Percentiles rank a stretch among this genome's conserved stretches.
Conservation (phyloP, 2,113 vertebrate genomes). For the Corythornis madagascariensis region DNA sequence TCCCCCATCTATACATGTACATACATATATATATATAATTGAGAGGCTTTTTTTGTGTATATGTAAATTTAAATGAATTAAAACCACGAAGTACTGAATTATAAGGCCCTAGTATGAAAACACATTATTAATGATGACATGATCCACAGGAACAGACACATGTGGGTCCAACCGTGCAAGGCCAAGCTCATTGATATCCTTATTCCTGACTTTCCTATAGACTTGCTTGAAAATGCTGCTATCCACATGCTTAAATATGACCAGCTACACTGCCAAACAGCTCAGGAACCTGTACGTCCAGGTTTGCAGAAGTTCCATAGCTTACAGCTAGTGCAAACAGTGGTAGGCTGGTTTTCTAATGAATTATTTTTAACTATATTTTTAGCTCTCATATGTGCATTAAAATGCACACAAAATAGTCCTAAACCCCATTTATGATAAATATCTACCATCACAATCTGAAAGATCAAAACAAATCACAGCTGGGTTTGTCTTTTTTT, state of each 20-base stretch:
- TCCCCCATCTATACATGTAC: background rate
- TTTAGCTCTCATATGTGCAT: background rate
- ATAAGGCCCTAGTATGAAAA: background rate
- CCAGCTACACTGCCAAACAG: background rate
- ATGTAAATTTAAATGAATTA: background rate
- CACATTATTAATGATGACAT: background rate
- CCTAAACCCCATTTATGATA: background rate
- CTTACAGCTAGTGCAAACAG: background rate
- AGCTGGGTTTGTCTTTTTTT: background rate
- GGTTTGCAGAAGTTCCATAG: background rate
- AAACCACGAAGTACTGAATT: background rate
- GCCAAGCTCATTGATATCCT: background rate
- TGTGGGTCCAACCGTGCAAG: background rate
- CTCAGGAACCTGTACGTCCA: background rate
- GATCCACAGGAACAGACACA: background rate
- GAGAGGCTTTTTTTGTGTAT: too few species aligned
- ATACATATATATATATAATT: background rate
- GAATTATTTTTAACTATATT: background rate
- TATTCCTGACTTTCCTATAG: background rate
- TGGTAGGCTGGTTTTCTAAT: background rate
- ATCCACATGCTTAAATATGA: background rate
- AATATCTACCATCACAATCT: background rate
- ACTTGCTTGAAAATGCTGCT: background rate
- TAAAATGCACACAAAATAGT: background rate
- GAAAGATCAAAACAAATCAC: background rate